Base-by-base conservation (phyloP, 2,113 vertebrate species). In the Brachypodius melanocephalos region DNA sequence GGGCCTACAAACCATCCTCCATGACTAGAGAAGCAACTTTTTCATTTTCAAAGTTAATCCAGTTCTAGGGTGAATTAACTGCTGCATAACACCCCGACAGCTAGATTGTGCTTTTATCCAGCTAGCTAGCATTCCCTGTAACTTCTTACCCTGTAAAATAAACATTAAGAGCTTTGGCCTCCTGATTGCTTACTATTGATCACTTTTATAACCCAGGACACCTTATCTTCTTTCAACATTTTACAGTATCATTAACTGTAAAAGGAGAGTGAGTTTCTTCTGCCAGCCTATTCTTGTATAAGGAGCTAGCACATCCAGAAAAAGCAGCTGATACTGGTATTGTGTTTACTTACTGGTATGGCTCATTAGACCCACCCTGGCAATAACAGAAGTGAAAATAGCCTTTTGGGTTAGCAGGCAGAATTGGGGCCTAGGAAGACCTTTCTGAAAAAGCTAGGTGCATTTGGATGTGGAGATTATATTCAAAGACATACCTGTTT, bases 21-120 rank as follows among this genome's bases (percentile, higher is more conserved):
- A 95, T 78, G 91, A 92, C 89, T 89, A 89, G 63, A 92, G 93
- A 93, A 95, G 88, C 89, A 96, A 96, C 93, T 90, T 95, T 95
- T 96, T 94, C 75, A 93, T 97, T 95, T 96, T 94, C 95, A 95
- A 92, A 96, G 78, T 96, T 96, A 96, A 96, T 96, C 91, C 71
- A 83, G 83, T 92, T 94, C 94, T 67, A 81, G 89, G 84, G 91
- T 91, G 83, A 97, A 97, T 96, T 97, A 95, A 91, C 78, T 91
- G 87, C 87, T 79, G 74, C 79, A 88, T 85, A 93, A 91, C 55
- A 90, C 34, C 31, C 66, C 63, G 31, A 93, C 93, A 93, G 74
- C 63, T 85, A 91, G 91, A 93, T 18, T 94, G 65, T 96, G 87
- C 58, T 91, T 94, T 96, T 90, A 85, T 93, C 79, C 82, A 93